Conservation (phyloP, 2,797 vertebrate species). For the Microctenopoma steveboyesi region DNA sequence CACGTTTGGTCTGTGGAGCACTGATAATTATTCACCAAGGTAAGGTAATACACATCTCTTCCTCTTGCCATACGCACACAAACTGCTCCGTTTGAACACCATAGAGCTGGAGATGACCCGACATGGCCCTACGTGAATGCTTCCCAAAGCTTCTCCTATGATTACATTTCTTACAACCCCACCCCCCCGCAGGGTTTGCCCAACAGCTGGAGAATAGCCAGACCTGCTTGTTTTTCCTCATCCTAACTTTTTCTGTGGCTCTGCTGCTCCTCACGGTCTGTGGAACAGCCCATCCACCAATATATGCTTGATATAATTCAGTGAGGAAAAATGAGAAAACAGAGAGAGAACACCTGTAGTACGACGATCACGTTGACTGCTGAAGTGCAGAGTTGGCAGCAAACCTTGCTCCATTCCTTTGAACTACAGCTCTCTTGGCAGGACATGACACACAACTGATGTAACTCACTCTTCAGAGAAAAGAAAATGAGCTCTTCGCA, state of each 20-base stretch:
- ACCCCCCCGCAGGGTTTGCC: constrained; percentile 25
- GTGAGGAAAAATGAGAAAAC: constrained; percentile 11
- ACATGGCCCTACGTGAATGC: constrained; percentile 22
- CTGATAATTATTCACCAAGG: constrained; percentile 26
- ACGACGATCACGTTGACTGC: constrained; percentile 46
- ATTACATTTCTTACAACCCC: constrained; percentile 17
- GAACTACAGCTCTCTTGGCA: constrained; percentile 70
- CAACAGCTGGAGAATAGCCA: constrained; percentile 29
- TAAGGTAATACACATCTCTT: constrained; percentile 37
- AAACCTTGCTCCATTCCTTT: constrained; percentile 48
- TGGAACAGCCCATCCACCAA: constrained; percentile 30
- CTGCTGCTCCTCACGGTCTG: constrained; percentile 23
- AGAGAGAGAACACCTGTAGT: constrained; percentile 61
- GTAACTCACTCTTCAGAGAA: constrained; percentile 58
- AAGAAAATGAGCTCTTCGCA: constrained; percentile 40
- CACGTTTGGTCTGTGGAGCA: constrained; percentile 28
- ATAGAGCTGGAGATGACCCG: constrained; percentile 33
- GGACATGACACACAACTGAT: constrained; percentile 62
- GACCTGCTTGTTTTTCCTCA: constrained; percentile 23
- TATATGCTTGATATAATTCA: constrained; percentile 29
- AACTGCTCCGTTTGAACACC: constrained; percentile 14
- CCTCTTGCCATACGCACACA: constrained; percentile 4
- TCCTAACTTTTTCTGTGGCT: constrained; percentile 17
- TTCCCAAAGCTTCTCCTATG: constrained; percentile 45
- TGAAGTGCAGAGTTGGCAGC: constrained; percentile 52